phyloP scores from a whole-genome alignment of 2,888 invertebrate species.

The Hemithea aestivaria region DNA sequence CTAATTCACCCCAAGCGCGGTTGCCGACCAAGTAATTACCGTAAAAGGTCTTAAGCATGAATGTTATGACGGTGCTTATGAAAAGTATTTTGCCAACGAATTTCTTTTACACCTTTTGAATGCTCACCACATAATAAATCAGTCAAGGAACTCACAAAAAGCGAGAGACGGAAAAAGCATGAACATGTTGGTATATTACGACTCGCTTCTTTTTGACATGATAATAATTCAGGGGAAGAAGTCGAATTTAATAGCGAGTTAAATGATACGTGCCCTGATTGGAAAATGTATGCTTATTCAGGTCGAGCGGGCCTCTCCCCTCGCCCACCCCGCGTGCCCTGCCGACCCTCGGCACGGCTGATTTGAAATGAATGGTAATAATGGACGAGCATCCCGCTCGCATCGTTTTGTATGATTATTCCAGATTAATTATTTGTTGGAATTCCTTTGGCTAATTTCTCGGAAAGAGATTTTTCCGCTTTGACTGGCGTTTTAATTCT shows the following conservation, averaged over 20 bases:
- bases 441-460: conserved; percentile 76
- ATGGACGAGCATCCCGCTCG: conserved; percentile 73
- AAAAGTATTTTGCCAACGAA: conserved; percentile 68
- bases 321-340: conserved; percentile 30
- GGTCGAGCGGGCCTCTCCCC: conserved; percentile 53
- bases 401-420: conserved; percentile 79
- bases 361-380: conserved; percentile 79
- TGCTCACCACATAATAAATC: conserved; percentile 68
- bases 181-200: conserved; percentile 33
- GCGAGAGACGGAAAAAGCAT: conserved; percentile 34
- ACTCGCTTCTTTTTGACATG: conserved; percentile 60
- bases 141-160: conserved; percentile 23
- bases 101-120: conserved; percentile 55
- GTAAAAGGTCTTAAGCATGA: conserved; percentile 76
- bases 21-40: conserved; percentile 66
- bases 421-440: conserved; percentile 79
- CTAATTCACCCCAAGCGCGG: conserved; percentile 62
- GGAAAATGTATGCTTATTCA: conserved; percentile 80
- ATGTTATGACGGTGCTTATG: conserved; percentile 77
- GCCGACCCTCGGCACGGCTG: conserved; percentile 68
- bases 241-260: conserved; percentile 78
- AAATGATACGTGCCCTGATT: conserved; percentile 79
- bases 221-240: conserved; percentile 76
- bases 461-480: conserved; percentile 75
- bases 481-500: conserved; percentile 76